Evolutionary conservation across 2,888 invertebrate species (phyloP), one percentile per base, ranked within the genome.

Genomic region (Papilio protenor): DNA sequence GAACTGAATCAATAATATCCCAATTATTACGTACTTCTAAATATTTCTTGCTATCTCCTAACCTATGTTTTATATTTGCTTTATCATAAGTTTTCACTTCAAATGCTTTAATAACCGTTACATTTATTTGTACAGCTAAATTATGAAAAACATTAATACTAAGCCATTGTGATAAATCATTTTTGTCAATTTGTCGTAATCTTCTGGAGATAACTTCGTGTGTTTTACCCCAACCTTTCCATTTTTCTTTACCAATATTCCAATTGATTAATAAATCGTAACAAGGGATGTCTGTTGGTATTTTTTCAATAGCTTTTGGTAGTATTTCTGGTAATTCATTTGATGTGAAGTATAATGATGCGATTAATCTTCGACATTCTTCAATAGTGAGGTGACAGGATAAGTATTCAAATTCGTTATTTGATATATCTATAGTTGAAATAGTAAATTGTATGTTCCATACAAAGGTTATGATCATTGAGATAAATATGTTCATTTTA

Each of bases 111-210:
- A 89, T 74, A 52, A 89, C 81, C 4, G 89, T 87, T 77, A 88
- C 85, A 79, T 92, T 89, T 11, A 95, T 85, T 81, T 96, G 95
- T 76, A 90, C 87, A 5, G 95, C 92, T 47, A 96, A 85, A 81
- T 95, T 91, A 61, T 93, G 90, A 84, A 96, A 96, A 1, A 95
- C 95, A 0, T 94, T 93, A 79, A 89, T 92, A 12, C 96, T 95
- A 0, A 97, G 85, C 96, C 96, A 96, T 81, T 96, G 94, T 0
- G 96, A 96, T 74, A 96, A 86, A 80, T 96, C 95, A 0, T 81
- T 79, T 81, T 94, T 95, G 33, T 94, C 95, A 77, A 96, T 89
- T 87, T 96, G 96, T 10, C 95, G 92, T 40, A 97, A 87, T 81
- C 96, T 92, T 66, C 92, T 95, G 71, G 91, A 92, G 16, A 96